Evolutionary conservation across 2,797 vertebrate genomes (phyloP).

Genomic region (Streptopelia turtur): DNA sequence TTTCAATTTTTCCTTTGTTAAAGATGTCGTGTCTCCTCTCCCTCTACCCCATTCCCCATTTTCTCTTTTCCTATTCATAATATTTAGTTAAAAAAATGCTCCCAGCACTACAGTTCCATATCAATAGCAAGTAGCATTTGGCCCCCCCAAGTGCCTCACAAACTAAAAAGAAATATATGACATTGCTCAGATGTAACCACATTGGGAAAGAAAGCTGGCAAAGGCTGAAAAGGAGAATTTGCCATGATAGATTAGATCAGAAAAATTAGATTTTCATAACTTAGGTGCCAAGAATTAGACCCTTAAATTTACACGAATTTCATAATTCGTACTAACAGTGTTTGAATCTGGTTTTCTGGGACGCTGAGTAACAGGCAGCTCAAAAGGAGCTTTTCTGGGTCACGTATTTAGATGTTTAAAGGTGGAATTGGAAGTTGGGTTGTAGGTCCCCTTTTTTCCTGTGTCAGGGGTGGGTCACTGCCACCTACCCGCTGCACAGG

Average conservation of each 20-base stretch:
- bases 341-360: background rate
- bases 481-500: background rate
- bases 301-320: background rate
- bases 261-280: background rate
- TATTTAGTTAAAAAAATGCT: background rate
- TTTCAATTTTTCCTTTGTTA: background rate
- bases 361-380: background rate
- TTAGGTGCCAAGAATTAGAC: background rate
- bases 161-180: background rate
- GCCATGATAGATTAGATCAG: background rate
- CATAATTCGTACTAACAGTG: background rate
- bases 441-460: background rate
- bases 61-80: background rate
- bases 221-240: background rate
- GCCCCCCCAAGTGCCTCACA: background rate
- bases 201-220: background rate
- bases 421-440: background rate
- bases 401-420: background rate
- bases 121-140: background rate
- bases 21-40: background rate
- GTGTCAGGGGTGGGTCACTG: background rate
- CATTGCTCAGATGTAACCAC: background rate
- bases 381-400: background rate
- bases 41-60: background rate
- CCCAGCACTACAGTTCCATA: background rate